Evolutionary conservation across 2,797 vertebrate species (phyloP), one percentile per base, ranked within the genome.

Genomic region (Prunella strophiata): DNA sequence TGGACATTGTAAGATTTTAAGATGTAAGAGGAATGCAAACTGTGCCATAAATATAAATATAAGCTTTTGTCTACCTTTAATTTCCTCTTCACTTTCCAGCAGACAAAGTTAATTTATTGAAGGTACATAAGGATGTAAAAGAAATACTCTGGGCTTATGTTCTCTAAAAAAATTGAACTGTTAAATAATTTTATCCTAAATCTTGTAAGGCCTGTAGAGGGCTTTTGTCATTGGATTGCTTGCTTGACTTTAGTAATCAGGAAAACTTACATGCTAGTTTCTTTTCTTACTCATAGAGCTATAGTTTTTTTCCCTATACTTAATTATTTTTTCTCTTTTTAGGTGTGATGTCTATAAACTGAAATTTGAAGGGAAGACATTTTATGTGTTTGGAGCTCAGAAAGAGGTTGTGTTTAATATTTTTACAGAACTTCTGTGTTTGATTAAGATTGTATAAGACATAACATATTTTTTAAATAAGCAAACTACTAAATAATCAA

Each of bases 321-420:
- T 70, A 85, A 92, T 71, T 94, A 5, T 50, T 89, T 97, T 96
- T 97, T 94, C 51, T 97, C 89, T 97, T 97, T 97, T 72, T 97
- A 99, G 99, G 99, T 97, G 97, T 65, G 99, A 99, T 96, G 99
- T 99, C 90, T 99, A 98, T 97, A 99, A 99, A 96, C 97, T 99
- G 97, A 99, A 99, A 97, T 99, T 99, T 89, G 99, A 99, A 97
- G 99, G 99, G 83, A 99, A 99, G 98, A 99, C 99, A 16, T 99
- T 99, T 98, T 99, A 99, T 93, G 99, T 99, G 93, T 99, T 99
- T 89, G 99, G 99, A 94, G 96, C 99, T 94, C 99, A 99, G 97
- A 99, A 99, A 81, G 99, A 99, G 99, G 99, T 99, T 96, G 97
- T 98, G 61, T 85, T 94, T 75, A 87, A 72, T 57, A 78, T 92